These are phyloP conservation scores for Electrophaes corylata DNA, from an alignment of 2,888 invertebrate species.

Conservation along the genomic window DNA sequence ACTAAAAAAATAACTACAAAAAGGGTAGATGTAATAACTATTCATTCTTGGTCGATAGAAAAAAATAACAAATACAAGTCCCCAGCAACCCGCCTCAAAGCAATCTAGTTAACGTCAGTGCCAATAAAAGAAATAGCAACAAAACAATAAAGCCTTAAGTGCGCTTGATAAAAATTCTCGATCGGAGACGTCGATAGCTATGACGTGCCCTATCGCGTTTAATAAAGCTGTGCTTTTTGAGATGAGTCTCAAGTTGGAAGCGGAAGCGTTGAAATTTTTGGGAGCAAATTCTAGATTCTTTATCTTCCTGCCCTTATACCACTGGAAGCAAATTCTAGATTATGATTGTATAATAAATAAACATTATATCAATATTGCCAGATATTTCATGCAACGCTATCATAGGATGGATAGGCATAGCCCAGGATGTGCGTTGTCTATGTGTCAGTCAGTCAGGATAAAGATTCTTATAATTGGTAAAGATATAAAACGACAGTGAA, in stretches of 20 bases:
- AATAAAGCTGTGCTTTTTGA: slow-evolving; percentile 66
- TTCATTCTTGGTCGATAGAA: not conserved
- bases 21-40: not conserved
- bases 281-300: not conserved
- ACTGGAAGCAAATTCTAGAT: too few relatives aligned
- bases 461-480: too few relatives aligned
- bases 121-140: slow-evolving; percentile 46
- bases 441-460: too few relatives aligned
- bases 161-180: slow-evolving; percentile 46
- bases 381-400: too few relatives aligned
- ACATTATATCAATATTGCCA: too few relatives aligned
- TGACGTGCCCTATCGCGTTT: slow-evolving; percentile 71
- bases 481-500: too few relatives aligned
- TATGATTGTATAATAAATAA: too few relatives aligned
- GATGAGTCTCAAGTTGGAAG: slow-evolving; percentile 37
- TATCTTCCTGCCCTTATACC: too few relatives aligned
- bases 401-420: too few relatives aligned
- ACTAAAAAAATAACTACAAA: not conserved
- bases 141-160: slow-evolving; percentile 40
- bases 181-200: slow-evolving; percentile 53
- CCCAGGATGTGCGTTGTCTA: too few relatives aligned
- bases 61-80: slow-evolving; percentile 26
- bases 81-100: slow-evolving; percentile 30
- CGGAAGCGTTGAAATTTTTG: slow-evolving; percentile 2
- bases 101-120: slow-evolving; percentile 45